These are phyloP conservation scores for Aricia agestis DNA, from an alignment of 1,140 invertebrate genomes.

Conservation along the genomic window DNA sequence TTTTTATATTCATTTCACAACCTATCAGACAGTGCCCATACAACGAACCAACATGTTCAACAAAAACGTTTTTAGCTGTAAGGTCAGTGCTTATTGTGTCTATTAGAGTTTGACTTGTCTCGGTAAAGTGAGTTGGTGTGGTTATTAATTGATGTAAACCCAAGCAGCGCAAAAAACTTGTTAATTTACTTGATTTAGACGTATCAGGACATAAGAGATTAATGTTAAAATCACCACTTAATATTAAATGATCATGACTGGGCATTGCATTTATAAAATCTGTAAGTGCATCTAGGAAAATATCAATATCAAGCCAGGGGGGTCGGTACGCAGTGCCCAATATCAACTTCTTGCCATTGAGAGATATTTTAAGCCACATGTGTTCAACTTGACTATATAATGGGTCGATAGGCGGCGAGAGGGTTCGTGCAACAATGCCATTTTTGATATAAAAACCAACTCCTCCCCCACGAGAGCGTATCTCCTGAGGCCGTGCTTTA, in stretches of 20 bases:
- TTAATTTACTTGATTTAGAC: neutral
- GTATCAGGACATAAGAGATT: neutral
- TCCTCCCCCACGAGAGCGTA: neutral
- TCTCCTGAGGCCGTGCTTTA: neutral
- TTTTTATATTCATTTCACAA: neutral
- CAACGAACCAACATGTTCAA: neutral
- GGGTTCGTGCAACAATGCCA: neutral
- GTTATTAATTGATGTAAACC: neutral
- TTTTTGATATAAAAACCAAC: constrained; percentile 10
- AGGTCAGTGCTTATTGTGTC: neutral
- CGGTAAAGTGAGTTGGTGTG: too few relatives aligned
- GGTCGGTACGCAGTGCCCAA: constrained; percentile 17
- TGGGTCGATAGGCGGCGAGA: neutral
- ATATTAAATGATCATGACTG: neutral
- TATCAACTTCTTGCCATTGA: neutral
- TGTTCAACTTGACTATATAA: neutral
- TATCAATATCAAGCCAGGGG: constrained; percentile 5
- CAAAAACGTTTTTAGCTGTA: neutral
- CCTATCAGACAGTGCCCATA: neutral
- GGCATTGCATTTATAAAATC: neutral
- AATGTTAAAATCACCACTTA: neutral
- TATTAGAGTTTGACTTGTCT: neutral
- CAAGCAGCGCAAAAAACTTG: neutral
- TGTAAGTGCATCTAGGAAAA: constrained; percentile 8
- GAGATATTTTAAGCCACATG: constrained; percentile 5